Conservation (phyloP, 2,888 invertebrate genomes). For the Hartigia nigra region DNA sequence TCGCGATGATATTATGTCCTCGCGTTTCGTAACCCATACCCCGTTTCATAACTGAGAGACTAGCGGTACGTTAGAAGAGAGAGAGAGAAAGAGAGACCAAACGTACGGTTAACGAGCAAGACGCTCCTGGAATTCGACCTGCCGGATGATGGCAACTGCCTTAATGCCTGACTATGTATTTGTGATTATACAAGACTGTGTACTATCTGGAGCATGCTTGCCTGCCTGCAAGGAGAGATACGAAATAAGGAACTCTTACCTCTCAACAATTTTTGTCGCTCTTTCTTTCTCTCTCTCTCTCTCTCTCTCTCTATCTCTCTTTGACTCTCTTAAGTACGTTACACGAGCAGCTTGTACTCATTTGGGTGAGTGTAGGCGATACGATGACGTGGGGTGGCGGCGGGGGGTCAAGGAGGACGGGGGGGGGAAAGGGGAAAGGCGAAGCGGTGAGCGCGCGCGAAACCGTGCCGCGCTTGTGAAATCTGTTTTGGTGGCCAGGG, state of each 20-base stretch:
- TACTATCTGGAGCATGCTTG: neutral
- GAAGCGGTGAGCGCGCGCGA: neutral
- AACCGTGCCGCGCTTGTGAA: slow-evolving; percentile 6
- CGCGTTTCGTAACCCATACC: slow-evolving; percentile 55
- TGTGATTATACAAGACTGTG: neutral
- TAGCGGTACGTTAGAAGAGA: slow-evolving; percentile 38
- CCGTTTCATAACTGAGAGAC: slow-evolving; percentile 56
- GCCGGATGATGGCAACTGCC: neutral
- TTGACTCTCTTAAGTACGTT: neutral
- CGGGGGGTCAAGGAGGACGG: too few species aligned
- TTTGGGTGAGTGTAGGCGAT: neutral
- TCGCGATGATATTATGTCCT: slow-evolving; percentile 53
- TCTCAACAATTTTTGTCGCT: neutral
- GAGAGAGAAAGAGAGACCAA: neutral
- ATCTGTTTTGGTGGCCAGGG: slow-evolving; percentile 7
- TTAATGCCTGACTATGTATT: neutral
- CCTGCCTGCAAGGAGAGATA: neutral
- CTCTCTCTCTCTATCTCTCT: too few species aligned
- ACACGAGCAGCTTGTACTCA: neutral
- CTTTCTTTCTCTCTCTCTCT: too few species aligned
- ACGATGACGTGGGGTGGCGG: neutral
- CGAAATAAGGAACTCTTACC: neutral
- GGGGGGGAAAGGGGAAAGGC: too few species aligned
- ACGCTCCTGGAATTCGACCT: neutral
- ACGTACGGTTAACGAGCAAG: neutral